These are phyloP conservation scores for Erannis defoliaria DNA, from an alignment of 2,888 invertebrate genomes.

Conservation along the genomic window DNA sequence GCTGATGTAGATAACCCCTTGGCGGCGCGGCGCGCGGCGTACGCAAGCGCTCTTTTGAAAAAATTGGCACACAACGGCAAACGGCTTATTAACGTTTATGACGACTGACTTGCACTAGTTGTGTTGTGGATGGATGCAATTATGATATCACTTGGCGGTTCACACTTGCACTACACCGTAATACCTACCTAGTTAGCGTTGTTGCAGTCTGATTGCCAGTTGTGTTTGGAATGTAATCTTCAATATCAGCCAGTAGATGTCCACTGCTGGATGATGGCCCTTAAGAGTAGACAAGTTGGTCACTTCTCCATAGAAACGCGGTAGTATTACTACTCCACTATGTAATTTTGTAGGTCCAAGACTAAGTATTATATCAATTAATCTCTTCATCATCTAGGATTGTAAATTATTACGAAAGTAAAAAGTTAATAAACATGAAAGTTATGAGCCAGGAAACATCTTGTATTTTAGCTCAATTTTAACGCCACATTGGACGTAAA, in stretches of 20 bases:
- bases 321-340: too few species aligned
- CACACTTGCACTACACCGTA: constrained; percentile 37
- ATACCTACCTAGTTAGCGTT: constrained; percentile 11
- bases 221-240: background rate
- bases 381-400: too few species aligned
- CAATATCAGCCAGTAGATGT: background rate
- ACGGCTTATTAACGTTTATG: constrained; percentile 48
- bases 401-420: too few species aligned
- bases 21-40: constrained; percentile 50
- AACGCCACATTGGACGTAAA: too few species aligned
- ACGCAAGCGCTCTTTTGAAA: constrained; percentile 73
- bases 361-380: too few species aligned
- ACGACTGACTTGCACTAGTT: constrained; percentile 45
- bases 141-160: constrained; percentile 40
- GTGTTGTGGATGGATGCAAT: constrained; percentile 37
- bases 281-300: too few species aligned
- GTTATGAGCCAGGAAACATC: too few species aligned
- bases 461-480: too few species aligned
- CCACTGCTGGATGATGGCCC: too few species aligned
- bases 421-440: too few species aligned
- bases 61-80: constrained; percentile 85
- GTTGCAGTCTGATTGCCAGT: constrained; percentile 19
- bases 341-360: too few species aligned
- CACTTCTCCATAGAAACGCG: too few species aligned
- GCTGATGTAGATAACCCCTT: constrained; percentile 74